Base-by-base conservation (phyloP, 1,140 invertebrate genomes). In the Doryteuthis pealeii region DNA sequence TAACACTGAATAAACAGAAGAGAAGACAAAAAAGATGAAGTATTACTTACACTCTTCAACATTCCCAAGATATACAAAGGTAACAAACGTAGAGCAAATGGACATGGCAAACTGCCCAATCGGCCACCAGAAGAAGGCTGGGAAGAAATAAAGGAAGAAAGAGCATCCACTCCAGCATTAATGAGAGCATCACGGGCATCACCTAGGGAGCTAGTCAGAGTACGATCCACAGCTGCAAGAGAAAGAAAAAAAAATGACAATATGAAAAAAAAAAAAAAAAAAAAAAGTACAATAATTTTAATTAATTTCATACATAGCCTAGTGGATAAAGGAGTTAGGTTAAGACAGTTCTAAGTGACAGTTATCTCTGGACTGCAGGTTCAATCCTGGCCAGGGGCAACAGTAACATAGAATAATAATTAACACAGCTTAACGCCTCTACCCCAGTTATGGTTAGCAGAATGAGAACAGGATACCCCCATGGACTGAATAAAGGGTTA, bases 151-250 rank as follows among this genome's bases (percentile, higher is more conserved):
- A 94, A 99, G 5, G 96, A 92, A 69, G 92, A 92, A 33, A 99
- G 88, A 76, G 95, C 92, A 89, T 99, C 98, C 66, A 97, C 91
- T 3, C 93, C 95, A 54, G 96, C 96, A 89, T 98, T 99, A 62
- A 98, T 94, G 74, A 99, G 91, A 14, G 97, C 98, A 88, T 99
- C 98, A 69, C 96, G 90, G 4, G 97, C 97, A 89, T 99, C 97
- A 4, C 92, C 91, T 80, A 99, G 77, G 58, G 93, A 95, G 15
- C 94, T 93, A 62, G 93, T 91, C 75, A 94, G 89, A 75, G 94
- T 95, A 70, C 96, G 91, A 87, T 99, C 98, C 31, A 98, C 96
- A 80, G 96, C 95, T 95, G 83, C 82, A 71, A 74, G 30, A 10
- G 8, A 69, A 75, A 18, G 40, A 71, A 70, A 28, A 5, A 10